Conservation (phyloP, 2,797 vertebrate species). For the Cossypha heuglini region DNA sequence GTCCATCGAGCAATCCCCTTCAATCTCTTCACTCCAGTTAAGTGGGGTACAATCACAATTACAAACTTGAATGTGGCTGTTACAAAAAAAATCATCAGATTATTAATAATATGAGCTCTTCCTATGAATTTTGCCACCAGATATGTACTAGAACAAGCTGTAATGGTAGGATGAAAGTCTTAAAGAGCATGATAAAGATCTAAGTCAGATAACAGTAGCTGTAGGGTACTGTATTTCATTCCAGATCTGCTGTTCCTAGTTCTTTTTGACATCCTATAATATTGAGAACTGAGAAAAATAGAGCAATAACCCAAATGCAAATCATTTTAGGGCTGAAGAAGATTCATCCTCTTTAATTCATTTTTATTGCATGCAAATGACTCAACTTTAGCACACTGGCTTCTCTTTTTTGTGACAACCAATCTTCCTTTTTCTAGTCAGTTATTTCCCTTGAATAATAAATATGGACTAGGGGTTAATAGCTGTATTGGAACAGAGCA, state of each 20-base stretch:
- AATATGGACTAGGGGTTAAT: constrained; percentile 70
- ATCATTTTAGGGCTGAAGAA: constrained; percentile 38
- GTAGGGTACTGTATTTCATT: neutral
- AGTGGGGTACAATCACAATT: neutral
- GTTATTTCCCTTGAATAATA: constrained; percentile 74
- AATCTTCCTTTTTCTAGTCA: constrained; percentile 59
- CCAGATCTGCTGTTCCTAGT: neutral
- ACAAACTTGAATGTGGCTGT: neutral
- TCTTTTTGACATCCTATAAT: neutral
- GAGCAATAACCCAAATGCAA: constrained; percentile 58
- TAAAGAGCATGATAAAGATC: neutral
- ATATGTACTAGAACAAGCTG: neutral
- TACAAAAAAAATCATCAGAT: neutral
- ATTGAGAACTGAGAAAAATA: constrained; percentile 16
- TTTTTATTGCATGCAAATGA: constrained; percentile 67
- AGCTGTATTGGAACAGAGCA: constrained; percentile 42
- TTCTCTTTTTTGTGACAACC: constrained; percentile 68
- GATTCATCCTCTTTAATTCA: constrained; percentile 48
- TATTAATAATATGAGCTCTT: neutral
- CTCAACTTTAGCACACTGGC: constrained; percentile 43
- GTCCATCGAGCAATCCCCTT: neutral
- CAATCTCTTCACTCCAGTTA: neutral
- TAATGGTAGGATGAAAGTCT: neutral
- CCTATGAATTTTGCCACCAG: neutral
- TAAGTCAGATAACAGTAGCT: neutral